A percentile compares a stretch with the other conserved stretches of the same genome.
Conservation (phyloP, 2,113 vertebrate species). For the Petroica traversi region DNA sequence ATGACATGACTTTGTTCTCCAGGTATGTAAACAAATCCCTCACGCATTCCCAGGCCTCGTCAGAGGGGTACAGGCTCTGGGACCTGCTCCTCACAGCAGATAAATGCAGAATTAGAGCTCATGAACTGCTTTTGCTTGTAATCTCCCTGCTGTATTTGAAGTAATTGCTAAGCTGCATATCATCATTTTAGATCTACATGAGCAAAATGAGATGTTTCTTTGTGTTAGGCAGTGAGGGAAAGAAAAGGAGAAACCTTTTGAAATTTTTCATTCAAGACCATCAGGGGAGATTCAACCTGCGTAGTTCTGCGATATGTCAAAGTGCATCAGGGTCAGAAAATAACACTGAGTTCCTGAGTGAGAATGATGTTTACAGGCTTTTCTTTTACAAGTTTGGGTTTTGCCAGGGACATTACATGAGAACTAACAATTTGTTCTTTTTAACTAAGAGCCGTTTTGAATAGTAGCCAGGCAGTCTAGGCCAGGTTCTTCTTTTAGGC, state of each 20-base stretch:
- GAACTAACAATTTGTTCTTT: slow-evolving; percentile 65
- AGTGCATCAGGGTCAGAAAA: slow-evolving; percentile 1
- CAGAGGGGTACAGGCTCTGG: rapidly evolving
- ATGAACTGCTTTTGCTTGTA: background rate
- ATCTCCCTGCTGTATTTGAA: background rate
- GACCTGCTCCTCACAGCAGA: background rate
- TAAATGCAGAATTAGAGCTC: background rate
- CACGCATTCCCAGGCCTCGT: rapidly evolving
- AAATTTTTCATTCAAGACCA: background rate
- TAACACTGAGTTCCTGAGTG: slow-evolving; percentile 20
- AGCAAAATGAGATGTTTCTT: background rate
- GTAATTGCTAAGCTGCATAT: background rate
- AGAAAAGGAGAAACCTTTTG: background rate
- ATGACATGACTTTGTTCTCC: background rate
- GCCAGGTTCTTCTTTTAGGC: slow-evolving; percentile 32
- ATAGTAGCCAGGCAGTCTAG: slow-evolving; percentile 20
- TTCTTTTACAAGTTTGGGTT: slow-evolving; percentile 40
- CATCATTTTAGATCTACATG: background rate
- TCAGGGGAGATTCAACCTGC: background rate
- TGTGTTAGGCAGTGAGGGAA: background rate
- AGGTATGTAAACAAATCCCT: background rate
- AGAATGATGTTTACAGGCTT: slow-evolving; percentile 49
- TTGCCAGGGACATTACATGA: slow-evolving; percentile 56
- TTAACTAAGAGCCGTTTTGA: slow-evolving; percentile 34
- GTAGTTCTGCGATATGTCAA: background rate